Conservation (phyloP, 2,113 vertebrate genomes). For the Myotis davidii region DNA sequence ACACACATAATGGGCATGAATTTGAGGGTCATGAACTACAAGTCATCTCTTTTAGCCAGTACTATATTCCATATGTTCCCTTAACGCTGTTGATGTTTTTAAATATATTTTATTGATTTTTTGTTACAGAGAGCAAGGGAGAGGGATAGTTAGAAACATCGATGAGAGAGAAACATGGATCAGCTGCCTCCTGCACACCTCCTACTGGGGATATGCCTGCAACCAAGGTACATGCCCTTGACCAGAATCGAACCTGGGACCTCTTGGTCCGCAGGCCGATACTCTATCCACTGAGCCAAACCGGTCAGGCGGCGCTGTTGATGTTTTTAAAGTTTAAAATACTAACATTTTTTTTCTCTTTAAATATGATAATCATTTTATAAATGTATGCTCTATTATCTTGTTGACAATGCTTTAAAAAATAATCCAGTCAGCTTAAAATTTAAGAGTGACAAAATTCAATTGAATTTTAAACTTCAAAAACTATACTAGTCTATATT, state of each 20-base stretch:
- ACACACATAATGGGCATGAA: neutral
- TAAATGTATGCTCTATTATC: neutral
- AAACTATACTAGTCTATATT: neutral
- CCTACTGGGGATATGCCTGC: too few species aligned
- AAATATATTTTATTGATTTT: too few species aligned
- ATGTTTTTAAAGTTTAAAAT: conserved; percentile 26
- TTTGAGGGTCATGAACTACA: neutral
- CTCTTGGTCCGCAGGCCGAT: too few species aligned
- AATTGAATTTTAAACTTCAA: conserved; percentile 25
- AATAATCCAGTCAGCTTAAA: conserved; percentile 10
- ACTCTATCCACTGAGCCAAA: too few species aligned
- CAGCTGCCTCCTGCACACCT: too few species aligned
- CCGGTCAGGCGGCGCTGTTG: too few species aligned
- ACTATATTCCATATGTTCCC: neutral
- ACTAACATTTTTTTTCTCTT: neutral
- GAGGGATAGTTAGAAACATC: too few species aligned
- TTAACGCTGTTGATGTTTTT: neutral
- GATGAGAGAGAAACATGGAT: too few species aligned
- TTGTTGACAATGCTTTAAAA: conserved; percentile 20
- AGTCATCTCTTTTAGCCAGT: neutral
- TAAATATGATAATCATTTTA: neutral
- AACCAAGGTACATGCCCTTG: too few species aligned
- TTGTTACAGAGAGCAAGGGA: too few species aligned
- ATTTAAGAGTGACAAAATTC: neutral
- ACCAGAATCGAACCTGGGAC: too few species aligned